Evolutionary conservation across 2,113 vertebrate species (phyloP), one percentile per base, ranked within the genome.

Genomic region (Melospiza georgiana): DNA sequence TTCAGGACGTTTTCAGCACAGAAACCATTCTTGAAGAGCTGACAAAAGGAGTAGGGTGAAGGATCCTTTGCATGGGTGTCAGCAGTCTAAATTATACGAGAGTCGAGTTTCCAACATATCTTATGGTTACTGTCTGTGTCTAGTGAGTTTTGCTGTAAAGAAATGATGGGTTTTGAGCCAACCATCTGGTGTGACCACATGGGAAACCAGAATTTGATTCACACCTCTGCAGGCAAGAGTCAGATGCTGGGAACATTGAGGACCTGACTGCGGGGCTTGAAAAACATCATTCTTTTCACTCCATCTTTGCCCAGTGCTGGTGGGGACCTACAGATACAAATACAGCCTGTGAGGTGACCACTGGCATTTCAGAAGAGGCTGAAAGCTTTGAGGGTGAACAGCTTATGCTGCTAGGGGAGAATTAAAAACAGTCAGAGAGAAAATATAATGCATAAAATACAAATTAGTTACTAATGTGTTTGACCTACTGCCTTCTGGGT

Each of bases 111-210:
- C 92, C 82, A 89, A 30, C 90, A 49, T 69, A 67, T 96, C 96
- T 97, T 96, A 94, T 94, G 94, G 96, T 96, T 93, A 93, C 87
- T 96, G 95, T 96, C 96, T 96, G 81, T 95, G 91, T 94, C 94
- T 95, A 82, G 87, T 91, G 91, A 96, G 89, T 92, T 95, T 89
- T 94, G 83, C 95, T 94, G 84, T 92, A 96, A 94, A 94, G 94
- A 97, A 96, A 94, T 77, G 35, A 91, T 85, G 59, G 51, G 87
- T 5, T 94, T 95, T 84, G 71, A 94, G 94, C 84, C 95, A 96
- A 95, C 95, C 96, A 96, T 95, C 96, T 97, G 96, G 91, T 28
- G 5, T 84, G 88, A 80, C 95, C 96, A 96, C 96, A 95, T 97
- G 96, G 95, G 89, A 96, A 96, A 97, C 54, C 86, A 97, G 95